These are phyloP conservation scores for Pinna nobilis DNA, from an alignment of 1,140 invertebrate species.

Conservation along the genomic window DNA sequence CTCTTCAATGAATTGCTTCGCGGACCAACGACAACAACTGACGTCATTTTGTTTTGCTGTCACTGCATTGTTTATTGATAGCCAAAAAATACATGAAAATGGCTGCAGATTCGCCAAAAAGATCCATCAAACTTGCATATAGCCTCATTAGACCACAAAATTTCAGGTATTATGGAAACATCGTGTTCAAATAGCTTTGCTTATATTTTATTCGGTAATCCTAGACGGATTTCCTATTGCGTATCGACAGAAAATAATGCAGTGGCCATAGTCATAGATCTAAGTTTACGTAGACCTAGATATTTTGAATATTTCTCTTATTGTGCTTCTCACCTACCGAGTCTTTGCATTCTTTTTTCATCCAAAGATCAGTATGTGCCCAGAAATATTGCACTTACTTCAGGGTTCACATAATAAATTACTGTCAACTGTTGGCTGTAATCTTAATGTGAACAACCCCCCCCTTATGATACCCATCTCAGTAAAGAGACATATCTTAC, in stretches of 20 bases:
- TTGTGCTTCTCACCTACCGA: too few relatives aligned
- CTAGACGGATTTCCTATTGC: not conserved
- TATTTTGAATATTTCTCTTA: not conserved
- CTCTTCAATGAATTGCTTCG: constrained; percentile 31
- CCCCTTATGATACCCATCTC: too few relatives aligned
- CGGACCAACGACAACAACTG: constrained; percentile 44
- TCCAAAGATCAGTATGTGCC: too few relatives aligned
- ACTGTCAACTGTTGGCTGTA: too few relatives aligned
- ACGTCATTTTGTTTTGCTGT: constrained; percentile 27
- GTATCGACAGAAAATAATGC: not conserved
- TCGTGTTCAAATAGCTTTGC: not conserved
- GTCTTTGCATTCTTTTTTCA: too few relatives aligned
- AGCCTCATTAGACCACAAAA: constrained; percentile 89
- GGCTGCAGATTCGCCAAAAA: constrained; percentile 87
- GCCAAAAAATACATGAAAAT: constrained; percentile 73
- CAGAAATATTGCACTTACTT: too few relatives aligned
- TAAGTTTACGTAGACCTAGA: not conserved
- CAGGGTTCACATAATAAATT: too few relatives aligned
- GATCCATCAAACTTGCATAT: constrained; percentile 76
- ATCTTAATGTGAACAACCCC: too few relatives aligned
- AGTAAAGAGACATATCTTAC: too few relatives aligned
- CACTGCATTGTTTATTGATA: not conserved
- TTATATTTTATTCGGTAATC: constrained; percentile 13
- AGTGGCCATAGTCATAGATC: not conserved
- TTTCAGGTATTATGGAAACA: constrained; percentile 78